Evolutionary conservation across 2,113 vertebrate species (phyloP).

Genomic region (Stegostoma tigrinum): DNA sequence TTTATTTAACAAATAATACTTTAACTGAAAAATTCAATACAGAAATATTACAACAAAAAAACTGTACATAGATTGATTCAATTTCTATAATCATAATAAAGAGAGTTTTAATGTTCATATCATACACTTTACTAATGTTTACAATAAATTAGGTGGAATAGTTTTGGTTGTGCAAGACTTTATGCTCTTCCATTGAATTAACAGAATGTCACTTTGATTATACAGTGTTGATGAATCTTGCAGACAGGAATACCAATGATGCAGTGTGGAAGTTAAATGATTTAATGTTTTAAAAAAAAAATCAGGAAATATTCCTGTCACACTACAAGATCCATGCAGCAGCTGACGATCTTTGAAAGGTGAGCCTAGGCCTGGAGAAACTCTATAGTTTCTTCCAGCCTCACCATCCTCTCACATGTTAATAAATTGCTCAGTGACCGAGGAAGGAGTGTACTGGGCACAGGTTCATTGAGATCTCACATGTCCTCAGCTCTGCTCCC

Average conservation of each 20-base stretch:
- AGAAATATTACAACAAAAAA: neutral
- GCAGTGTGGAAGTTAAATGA: neutral
- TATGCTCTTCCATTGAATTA: neutral
- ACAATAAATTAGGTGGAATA: neutral
- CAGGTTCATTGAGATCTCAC: neutral
- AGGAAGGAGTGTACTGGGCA: neutral
- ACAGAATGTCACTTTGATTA: neutral
- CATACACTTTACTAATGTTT: neutral
- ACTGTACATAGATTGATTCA: neutral
- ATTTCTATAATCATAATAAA: neutral
- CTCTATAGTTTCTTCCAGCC: too few species aligned
- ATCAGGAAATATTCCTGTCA: too few species aligned
- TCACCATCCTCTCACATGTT: too few species aligned
- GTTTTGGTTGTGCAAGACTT: neutral
- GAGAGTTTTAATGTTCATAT: neutral
- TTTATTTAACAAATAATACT: neutral
- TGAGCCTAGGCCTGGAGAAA: too few species aligned
- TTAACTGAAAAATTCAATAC: neutral
- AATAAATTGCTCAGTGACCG: neutral
- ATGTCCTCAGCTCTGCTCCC: too few species aligned
- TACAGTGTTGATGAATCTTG: neutral
- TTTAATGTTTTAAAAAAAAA: neutral
- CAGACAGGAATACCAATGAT: neutral
- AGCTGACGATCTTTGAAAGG: too few species aligned
- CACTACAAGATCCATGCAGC: too few species aligned